Conservation (phyloP, 2,888 invertebrate species). For the Ptychoptera contaminata region DNA sequence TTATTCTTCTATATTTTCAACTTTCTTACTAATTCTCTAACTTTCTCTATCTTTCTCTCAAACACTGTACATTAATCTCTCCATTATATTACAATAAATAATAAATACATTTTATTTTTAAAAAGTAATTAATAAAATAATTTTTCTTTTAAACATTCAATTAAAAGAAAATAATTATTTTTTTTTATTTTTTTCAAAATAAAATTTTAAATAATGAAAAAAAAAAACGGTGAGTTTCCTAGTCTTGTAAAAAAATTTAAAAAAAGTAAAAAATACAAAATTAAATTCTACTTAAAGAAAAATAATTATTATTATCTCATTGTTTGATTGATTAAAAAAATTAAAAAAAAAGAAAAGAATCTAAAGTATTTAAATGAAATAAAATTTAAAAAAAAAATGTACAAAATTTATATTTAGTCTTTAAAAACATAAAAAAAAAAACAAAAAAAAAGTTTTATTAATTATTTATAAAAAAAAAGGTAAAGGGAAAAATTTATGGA, state of each 20-base stretch:
- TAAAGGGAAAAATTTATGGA: conserved; percentile 3
- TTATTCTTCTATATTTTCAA: no score
- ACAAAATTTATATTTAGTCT: conserved; percentile 6
- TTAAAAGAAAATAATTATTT: neutral
- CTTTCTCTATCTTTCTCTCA: no score
- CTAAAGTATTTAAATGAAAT: conserved; percentile 1
- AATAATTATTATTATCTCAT: conserved; percentile 5
- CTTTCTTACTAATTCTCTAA: no score
- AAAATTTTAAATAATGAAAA: neutral
- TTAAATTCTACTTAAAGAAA: neutral
- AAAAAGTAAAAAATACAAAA: conserved; percentile 1
- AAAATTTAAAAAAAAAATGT: conserved; percentile 3
- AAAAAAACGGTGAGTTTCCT: conserved; percentile 8
- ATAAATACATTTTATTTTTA: no score
- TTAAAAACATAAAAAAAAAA: conserved; percentile 2
- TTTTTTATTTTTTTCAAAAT: no score
- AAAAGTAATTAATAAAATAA: no score
- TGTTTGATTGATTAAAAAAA: neutral
- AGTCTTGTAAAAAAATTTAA: conserved; percentile 4
- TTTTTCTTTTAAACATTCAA: no score
- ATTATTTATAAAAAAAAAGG: conserved; percentile 7
- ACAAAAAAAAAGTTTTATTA: conserved; percentile 5
- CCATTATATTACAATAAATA: neutral
- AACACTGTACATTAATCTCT: no score
- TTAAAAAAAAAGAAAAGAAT: conserved; percentile 2